phyloP scores from a whole-genome alignment of 2,797 vertebrate species.

The Rhynchotus rufescens region DNA sequence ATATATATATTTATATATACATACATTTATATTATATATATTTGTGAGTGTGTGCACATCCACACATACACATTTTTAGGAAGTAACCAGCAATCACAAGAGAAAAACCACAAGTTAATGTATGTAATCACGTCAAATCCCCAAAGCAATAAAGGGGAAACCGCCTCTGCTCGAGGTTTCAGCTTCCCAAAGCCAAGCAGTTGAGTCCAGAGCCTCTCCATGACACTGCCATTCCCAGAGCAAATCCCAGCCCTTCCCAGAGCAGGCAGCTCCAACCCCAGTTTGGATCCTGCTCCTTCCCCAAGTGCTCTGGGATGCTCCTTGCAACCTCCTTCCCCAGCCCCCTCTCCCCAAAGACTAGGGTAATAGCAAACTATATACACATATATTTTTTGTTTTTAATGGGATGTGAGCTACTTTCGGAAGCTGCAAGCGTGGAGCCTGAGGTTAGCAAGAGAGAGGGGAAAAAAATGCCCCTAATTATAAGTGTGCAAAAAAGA shows the following conservation, averaged over 20 bases:
- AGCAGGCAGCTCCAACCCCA: background rate
- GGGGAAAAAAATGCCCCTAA: conserved; percentile 44
- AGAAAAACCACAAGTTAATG: conserved; percentile 47
- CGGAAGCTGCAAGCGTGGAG: conserved; percentile 64
- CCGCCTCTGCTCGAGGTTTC: background rate
- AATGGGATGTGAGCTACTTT: conserved; percentile 14
- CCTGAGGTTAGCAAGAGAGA: conserved; percentile 60
- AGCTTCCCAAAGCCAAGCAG: background rate
- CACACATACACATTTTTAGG: background rate
- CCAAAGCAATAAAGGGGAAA: conserved; percentile 11
- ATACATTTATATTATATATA: background rate
- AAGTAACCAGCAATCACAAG: conserved; percentile 25
- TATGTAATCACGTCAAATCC: conserved; percentile 51
- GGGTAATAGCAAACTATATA: background rate
- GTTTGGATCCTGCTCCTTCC: background rate
- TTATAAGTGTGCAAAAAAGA: conserved; percentile 62
- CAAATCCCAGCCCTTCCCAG: background rate
- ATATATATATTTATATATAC: background rate
- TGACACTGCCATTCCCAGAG: background rate
- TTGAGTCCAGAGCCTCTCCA: background rate
- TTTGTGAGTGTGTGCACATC: background rate
- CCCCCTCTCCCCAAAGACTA: background rate
- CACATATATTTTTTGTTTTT: background rate
- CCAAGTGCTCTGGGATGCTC: background rate
- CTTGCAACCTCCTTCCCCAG: background rate